Conservation (phyloP, 2,888 invertebrate genomes). For the Tetragonisca angustula region DNA sequence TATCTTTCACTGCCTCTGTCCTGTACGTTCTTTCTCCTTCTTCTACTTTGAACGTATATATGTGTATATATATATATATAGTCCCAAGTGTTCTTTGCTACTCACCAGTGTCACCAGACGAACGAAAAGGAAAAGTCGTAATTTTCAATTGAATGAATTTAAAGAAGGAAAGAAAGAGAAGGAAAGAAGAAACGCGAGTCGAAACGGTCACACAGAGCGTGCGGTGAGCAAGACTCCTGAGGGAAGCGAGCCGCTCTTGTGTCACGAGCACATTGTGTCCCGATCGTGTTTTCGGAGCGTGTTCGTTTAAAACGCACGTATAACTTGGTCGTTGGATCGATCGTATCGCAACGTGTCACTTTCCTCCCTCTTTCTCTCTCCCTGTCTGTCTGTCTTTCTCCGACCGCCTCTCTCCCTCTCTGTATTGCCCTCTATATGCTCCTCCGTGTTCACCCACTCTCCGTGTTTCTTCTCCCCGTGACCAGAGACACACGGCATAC, state of each 20-base stretch:
- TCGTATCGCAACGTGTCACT: slow-evolving; percentile 72
- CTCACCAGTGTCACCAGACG: background rate
- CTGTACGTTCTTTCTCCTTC: background rate
- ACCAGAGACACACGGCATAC: background rate
- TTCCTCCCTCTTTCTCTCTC: slow-evolving; percentile 19
- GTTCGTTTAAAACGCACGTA: slow-evolving; percentile 46
- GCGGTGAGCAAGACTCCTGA: background rate
- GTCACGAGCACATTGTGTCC: slow-evolving; percentile 67
- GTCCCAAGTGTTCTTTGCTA: background rate
- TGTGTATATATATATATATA: too few species aligned
- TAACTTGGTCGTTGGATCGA: slow-evolving; percentile 65
- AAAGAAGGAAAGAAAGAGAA: background rate
- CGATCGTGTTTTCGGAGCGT: slow-evolving; percentile 27
- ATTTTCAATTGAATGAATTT: background rate
- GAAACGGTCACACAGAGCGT: background rate
- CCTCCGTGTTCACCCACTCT: background rate
- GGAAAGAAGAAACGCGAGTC: background rate
- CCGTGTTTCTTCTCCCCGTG: background rate
- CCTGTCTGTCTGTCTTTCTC: background rate
- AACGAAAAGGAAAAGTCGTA: background rate
- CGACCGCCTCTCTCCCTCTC: background rate
- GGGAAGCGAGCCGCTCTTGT: slow-evolving; percentile 44
- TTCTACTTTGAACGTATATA: background rate
- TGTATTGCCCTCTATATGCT: slow-evolving; percentile 11
- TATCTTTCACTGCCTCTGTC: slow-evolving; percentile 7